Evolutionary conservation across 1,140 invertebrate species (phyloP).

Genomic region (Diprion similis): DNA sequence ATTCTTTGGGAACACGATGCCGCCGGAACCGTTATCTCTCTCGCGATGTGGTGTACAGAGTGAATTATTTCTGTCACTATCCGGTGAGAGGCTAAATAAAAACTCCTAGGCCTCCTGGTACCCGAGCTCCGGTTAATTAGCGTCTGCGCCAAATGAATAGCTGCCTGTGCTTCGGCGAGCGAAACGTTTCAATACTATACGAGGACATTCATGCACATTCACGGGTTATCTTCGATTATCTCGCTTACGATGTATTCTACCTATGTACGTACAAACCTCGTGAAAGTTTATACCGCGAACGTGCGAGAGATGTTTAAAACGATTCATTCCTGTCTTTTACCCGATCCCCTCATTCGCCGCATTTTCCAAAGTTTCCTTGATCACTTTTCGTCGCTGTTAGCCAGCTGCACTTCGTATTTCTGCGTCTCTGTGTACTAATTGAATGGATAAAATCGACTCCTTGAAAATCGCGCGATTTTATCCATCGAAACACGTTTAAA

Average conservation of each 20-base stretch:
- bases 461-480: too few relatives aligned
- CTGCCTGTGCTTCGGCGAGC: too few relatives aligned
- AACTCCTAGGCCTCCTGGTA: too few relatives aligned
- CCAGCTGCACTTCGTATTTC: too few relatives aligned
- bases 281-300: background rate
- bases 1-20: background rate
- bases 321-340: too few relatives aligned
- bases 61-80: background rate
- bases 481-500: too few relatives aligned
- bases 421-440: background rate
- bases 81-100: too few relatives aligned
- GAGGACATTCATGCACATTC: too few relatives aligned
- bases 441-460: background rate
- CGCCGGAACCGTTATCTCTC: constrained; percentile 4
- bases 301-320: background rate
- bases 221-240: background rate
- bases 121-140: background rate
- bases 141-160: background rate
- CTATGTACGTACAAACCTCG: background rate
- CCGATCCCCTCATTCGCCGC: too few relatives aligned
- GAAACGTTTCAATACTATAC: too few relatives aligned
- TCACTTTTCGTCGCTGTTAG: too few relatives aligned
- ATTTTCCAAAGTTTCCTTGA: too few relatives aligned
- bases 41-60: background rate
- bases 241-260: background rate